Conservation (phyloP, 1,140 invertebrate species). For the Heliconius congener region DNA sequence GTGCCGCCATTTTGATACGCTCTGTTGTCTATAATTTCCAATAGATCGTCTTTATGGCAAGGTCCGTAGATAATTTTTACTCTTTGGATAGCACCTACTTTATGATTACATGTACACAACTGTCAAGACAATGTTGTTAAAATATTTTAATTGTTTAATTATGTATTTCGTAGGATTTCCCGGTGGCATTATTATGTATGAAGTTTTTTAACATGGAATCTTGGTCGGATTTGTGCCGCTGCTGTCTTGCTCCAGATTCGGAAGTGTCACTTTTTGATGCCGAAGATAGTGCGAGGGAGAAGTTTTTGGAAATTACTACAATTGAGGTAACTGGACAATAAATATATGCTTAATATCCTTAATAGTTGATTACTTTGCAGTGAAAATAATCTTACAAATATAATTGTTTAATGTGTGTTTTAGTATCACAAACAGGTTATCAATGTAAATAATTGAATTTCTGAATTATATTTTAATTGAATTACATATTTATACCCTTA, state of each 20-base stretch:
- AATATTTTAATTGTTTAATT: constrained; percentile 37
- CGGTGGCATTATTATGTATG: constrained; percentile 59
- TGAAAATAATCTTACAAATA: neutral
- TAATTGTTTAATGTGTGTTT: neutral
- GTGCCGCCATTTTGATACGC: constrained; percentile 66
- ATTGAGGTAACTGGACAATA: constrained; percentile 57
- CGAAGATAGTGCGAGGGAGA: constrained; percentile 59
- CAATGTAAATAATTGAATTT: neutral
- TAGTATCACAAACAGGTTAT: neutral
- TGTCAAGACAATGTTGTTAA: constrained; percentile 71
- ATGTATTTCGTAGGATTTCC: constrained; percentile 65
- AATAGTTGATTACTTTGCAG: neutral
- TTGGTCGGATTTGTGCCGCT: constrained; percentile 75
- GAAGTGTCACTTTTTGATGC: constrained; percentile 66
- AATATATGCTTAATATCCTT: neutral
- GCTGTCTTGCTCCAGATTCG: constrained; percentile 68
- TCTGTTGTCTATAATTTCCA: constrained; percentile 78
- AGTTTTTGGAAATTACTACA: constrained; percentile 72
- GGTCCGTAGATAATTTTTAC: constrained; percentile 81
- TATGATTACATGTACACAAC: constrained; percentile 58
- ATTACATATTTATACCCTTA: neutral
- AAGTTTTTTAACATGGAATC: constrained; percentile 68
- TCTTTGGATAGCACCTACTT: constrained; percentile 69
- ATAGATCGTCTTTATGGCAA: constrained; percentile 78
- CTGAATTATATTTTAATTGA: neutral